Evolutionary conservation across 1,140 invertebrate genomes (phyloP).

Genomic region (Cherax destructor): DNA sequence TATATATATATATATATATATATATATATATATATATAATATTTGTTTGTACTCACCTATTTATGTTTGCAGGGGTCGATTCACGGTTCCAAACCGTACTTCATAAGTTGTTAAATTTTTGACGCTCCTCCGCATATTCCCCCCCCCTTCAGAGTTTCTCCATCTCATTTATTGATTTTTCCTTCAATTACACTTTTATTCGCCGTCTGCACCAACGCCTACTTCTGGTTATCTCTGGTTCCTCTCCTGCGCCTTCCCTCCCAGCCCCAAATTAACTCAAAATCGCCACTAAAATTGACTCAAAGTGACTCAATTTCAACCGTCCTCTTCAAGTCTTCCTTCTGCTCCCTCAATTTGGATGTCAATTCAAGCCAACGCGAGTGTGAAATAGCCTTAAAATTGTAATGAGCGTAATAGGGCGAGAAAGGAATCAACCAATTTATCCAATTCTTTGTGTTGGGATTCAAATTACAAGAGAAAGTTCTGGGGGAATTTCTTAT

Average conservation of each 20-base stretch:
- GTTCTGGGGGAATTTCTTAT: neutral
- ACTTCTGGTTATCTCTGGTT: neutral
- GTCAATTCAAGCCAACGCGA: constrained; percentile 59
- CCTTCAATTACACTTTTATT: constrained; percentile 7
- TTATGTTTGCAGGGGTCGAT: too few relatives aligned
- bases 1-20: too few relatives aligned
- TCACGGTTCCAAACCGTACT: too few relatives aligned
- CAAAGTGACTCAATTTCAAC: constrained; percentile 64
- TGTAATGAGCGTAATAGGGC: constrained; percentile 56
- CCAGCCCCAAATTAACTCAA: constrained; percentile 50
- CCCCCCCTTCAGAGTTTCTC: too few relatives aligned
- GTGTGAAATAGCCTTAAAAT: constrained; percentile 66
- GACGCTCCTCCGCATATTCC: too few relatives aligned
- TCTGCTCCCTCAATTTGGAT: constrained; percentile 50
- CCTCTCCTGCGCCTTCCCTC: neutral
- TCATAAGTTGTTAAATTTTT: too few relatives aligned
- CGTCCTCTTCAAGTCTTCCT: constrained; percentile 35
- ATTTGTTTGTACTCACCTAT: too few relatives aligned
- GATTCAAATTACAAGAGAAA: constrained; percentile 52
- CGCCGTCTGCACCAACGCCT: neutral
- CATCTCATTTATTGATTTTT: neutral
- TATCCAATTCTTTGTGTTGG: constrained; percentile 37
- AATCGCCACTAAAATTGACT: constrained; percentile 67
- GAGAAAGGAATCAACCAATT: constrained; percentile 60
- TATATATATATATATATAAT: too few relatives aligned